Conservation (phyloP, 2,797 vertebrate species). For the Diplodus puntazzo region DNA sequence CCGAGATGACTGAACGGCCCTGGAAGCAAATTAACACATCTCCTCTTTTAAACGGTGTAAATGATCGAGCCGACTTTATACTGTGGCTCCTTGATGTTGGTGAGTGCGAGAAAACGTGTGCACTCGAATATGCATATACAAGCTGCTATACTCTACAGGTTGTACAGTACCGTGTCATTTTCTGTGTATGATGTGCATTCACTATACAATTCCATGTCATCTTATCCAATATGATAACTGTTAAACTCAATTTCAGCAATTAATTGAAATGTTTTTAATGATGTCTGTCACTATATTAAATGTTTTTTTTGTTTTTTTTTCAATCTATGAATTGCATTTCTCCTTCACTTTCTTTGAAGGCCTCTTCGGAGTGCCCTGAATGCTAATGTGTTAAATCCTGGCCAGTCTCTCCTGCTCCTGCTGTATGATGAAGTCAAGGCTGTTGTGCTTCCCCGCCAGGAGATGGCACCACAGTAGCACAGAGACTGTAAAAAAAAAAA, state of each 20-base stretch:
- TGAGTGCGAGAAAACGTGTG: slow-evolving; percentile 26
- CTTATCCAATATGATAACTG: slow-evolving; percentile 53
- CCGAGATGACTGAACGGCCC: slow-evolving; percentile 52
- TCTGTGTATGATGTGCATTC: slow-evolving; percentile 60
- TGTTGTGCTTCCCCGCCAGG: slow-evolving; percentile 58
- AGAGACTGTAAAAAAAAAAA: slow-evolving; percentile 36
- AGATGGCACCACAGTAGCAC: slow-evolving; percentile 81
- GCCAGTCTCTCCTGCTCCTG: background rate
- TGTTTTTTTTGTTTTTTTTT: slow-evolving; percentile 50
- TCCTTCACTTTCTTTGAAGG: slow-evolving; percentile 2
- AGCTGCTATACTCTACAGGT: slow-evolving; percentile 77
- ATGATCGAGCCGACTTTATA: slow-evolving; percentile 34
- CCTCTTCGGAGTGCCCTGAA: slow-evolving; percentile 3
- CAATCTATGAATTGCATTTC: background rate
- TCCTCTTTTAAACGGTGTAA: slow-evolving; percentile 37
- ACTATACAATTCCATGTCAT: slow-evolving; percentile 36
- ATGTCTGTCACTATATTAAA: slow-evolving; percentile 66
- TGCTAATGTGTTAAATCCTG: slow-evolving; percentile 17
- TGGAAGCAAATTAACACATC: slow-evolving; percentile 53
- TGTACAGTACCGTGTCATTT: slow-evolving; percentile 67
- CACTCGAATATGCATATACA: slow-evolving; percentile 68
- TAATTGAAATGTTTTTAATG: slow-evolving; percentile 42
- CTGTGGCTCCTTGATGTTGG: slow-evolving; percentile 36
- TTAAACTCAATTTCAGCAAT: slow-evolving; percentile 53
- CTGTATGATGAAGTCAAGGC: slow-evolving; percentile 28